Percentiles rank a stretch among this genome's conserved stretches.
Conservation (phyloP, 2,113 vertebrate species). For the Phycodurus eques region DNA sequence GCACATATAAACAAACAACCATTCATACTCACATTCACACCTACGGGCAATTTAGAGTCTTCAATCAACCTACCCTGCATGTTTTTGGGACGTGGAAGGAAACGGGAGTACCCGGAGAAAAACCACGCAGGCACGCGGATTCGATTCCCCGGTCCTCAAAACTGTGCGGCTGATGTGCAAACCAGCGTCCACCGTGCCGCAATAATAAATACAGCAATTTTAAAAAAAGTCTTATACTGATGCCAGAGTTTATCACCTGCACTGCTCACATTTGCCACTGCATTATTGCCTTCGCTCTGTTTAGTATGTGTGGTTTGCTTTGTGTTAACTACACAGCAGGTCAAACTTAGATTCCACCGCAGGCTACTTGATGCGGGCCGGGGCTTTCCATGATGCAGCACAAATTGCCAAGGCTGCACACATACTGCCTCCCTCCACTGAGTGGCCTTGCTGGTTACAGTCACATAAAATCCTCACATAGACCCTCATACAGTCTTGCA, state of each 20-base stretch:
- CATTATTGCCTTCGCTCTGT: conserved; percentile 29
- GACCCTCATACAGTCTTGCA: conserved; percentile 9
- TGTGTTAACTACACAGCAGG: conserved; percentile 30
- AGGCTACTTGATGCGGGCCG: background rate
- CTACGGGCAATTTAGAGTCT: no score
- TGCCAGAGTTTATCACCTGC: background rate
- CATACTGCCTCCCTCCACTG: background rate
- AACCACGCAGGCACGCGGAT: no score
- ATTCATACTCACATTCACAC: no score
- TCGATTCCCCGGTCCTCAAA: no score
- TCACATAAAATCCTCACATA: conserved; percentile 16
- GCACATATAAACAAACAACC: no score
- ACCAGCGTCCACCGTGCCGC: no score
- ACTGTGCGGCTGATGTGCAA: no score
- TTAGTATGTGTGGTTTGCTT: conserved; percentile 20
- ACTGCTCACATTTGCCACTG: conserved; percentile 3
- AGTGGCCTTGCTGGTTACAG: conserved; percentile 8
- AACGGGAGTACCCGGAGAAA: no score
- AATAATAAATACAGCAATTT: background rate
- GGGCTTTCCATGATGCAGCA: conserved; percentile 48
- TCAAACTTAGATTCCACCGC: conserved; percentile 13
- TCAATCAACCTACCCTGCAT: no score
- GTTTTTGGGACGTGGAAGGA: no score
- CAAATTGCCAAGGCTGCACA: background rate
- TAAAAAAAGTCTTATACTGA: background rate